Conservation (phyloP, 2,797 vertebrate genomes). For the Trachurus trachurus region DNA sequence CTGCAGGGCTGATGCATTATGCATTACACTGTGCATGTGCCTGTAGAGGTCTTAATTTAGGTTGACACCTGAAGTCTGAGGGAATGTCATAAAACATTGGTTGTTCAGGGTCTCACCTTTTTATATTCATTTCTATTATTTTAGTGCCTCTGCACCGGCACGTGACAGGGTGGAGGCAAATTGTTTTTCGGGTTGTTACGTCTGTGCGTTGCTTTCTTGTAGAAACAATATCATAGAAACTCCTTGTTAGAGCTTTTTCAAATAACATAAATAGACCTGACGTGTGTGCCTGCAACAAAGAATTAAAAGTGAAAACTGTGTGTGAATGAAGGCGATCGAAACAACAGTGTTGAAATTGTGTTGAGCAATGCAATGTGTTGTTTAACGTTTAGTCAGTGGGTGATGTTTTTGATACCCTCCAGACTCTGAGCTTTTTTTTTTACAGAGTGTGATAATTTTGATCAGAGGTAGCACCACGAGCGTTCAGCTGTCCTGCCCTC, state of each 20-base stretch:
- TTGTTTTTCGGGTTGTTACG: neutral
- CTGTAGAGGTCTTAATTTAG: neutral
- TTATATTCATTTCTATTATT: neutral
- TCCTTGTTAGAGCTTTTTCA: too few species aligned
- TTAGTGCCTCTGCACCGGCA: neutral
- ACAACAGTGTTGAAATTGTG: neutral
- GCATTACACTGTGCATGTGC: neutral
- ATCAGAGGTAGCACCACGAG: neutral
- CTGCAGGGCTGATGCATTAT: neutral
- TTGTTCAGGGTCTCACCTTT: neutral
- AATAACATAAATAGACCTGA: neutral
- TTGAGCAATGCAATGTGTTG: neutral
- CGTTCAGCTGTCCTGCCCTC: conserved; percentile 26
- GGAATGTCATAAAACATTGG: neutral
- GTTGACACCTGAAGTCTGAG: neutral
- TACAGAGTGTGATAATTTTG: conserved; percentile 19
- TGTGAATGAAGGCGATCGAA: neutral
- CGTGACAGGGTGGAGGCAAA: neutral
- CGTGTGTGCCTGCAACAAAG: too few species aligned
- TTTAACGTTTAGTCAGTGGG: conserved; percentile 8
- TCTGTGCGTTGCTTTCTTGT: too few species aligned
- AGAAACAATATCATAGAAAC: too few species aligned
- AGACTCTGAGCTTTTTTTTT: neutral
- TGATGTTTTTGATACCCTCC: conserved; percentile 12
- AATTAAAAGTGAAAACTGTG: neutral